These are phyloP conservation scores for Tetragnatha versicolor DNA, from an alignment of 1,140 invertebrate genomes.

Conservation along the genomic window DNA sequence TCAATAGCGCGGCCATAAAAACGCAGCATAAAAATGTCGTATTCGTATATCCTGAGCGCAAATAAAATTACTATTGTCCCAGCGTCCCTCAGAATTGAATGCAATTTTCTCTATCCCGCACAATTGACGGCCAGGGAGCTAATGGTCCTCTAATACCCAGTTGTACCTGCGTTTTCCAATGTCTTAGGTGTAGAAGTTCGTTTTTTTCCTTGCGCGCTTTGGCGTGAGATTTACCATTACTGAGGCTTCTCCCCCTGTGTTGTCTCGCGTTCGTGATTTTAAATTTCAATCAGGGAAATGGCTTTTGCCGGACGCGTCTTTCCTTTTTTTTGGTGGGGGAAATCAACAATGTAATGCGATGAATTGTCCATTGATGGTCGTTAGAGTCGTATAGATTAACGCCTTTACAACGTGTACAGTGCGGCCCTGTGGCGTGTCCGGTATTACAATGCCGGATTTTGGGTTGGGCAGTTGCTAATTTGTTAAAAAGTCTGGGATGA, in stretches of 20 bases:
- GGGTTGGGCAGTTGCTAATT: no score
- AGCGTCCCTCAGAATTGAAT: neutral
- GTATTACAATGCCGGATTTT: no score
- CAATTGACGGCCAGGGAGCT: neutral
- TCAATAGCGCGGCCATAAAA: no score
- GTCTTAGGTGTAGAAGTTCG: slow-evolving; percentile 17
- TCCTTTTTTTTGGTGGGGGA: no score
- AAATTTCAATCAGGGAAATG: slow-evolving; percentile 38
- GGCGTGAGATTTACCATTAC: slow-evolving; percentile 12
- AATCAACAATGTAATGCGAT: no score
- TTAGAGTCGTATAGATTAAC: no score
- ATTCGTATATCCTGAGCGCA: no score
- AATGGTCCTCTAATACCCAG: slow-evolving; percentile 13
- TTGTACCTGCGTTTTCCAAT: slow-evolving; percentile 2
- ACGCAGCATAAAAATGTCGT: no score
- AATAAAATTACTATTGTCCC: slow-evolving; percentile 19
- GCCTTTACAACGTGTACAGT: no score
- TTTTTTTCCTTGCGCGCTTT: slow-evolving; percentile 6
- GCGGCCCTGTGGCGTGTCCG: no score
- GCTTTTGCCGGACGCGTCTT: slow-evolving; percentile 16
- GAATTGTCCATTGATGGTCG: no score
- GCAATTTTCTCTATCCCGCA: slow-evolving; percentile 10
- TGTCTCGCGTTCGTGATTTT: slow-evolving; percentile 23
- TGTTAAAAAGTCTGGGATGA: no score
- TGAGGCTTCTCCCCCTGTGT: slow-evolving; percentile 14